Conservation (phyloP, 2,888 invertebrate genomes). For the Lithosia quadra region DNA sequence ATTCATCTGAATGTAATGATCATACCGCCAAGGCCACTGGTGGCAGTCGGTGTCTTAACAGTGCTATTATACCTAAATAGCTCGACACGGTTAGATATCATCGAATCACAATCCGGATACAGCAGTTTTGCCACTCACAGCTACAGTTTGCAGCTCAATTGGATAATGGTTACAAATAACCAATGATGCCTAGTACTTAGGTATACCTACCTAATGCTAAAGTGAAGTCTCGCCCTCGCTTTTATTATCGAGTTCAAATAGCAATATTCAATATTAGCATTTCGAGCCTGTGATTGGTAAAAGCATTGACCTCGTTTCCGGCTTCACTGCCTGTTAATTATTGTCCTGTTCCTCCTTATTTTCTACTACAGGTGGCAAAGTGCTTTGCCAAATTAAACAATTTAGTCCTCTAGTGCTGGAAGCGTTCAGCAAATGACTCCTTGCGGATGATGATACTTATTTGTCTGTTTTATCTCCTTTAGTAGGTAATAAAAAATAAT, state of each 20-base stretch:
- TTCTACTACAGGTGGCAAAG: not conserved
- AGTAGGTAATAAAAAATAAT: no score
- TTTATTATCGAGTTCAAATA: not conserved
- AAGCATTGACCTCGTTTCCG: not conserved
- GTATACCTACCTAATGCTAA: no score
- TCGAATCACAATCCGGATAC: slow-evolving; percentile 43
- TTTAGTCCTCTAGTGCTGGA: not conserved
- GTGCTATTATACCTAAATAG: not conserved
- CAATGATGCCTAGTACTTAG: not conserved
- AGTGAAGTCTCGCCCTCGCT: not conserved
- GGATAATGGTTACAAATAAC: slow-evolving; percentile 48
- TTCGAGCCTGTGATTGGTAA: not conserved
- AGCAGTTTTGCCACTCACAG: slow-evolving; percentile 39
- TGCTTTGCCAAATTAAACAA: not conserved
- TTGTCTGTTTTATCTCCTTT: no score
- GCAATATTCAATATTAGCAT: not conserved
- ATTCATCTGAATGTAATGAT: not conserved
- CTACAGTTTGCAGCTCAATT: slow-evolving; percentile 54
- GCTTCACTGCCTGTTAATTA: no score
- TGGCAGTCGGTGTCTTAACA: no score
- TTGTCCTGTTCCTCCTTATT: not conserved
- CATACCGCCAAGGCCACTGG: no score
- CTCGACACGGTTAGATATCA: slow-evolving; percentile 3
- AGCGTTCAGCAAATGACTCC: not conserved
- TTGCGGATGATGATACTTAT: not conserved